Percentiles rank a stretch among this genome's conserved stretches.
phyloP scores from a whole-genome alignment of 1,140 invertebrate genomes.

The Drosophila athabasca region DNA sequence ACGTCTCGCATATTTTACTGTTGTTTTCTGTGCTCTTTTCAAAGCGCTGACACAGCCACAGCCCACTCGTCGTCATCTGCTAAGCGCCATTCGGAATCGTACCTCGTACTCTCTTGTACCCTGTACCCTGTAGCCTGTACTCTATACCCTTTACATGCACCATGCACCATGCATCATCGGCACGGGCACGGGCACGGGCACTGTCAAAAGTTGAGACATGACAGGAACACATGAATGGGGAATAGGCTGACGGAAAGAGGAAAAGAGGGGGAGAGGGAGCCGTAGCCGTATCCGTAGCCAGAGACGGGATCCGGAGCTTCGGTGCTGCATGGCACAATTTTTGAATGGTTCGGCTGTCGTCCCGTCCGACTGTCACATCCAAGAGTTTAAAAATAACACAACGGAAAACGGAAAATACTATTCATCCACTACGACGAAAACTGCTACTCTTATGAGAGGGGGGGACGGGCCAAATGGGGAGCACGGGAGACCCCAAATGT shows the following conservation, averaged over 20 bases:
- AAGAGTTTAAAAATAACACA: conserved; percentile 67
- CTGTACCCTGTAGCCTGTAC: neutral
- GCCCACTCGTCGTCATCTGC: conserved; percentile 33
- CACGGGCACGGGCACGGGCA: no score
- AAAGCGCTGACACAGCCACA: conserved; percentile 45
- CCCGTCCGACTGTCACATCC: conserved; percentile 36
- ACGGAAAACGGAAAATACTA: conserved; percentile 60
- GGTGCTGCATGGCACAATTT: conserved; percentile 43
- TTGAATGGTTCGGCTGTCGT: conserved; percentile 51
- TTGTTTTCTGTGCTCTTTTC: conserved; percentile 27
- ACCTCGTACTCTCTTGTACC: neutral
- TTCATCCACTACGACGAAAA: conserved; percentile 35
- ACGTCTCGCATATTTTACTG: no score
- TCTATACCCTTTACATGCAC: conserved; percentile 2
- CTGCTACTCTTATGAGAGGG: conserved; percentile 6
- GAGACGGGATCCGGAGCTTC: conserved; percentile 17
- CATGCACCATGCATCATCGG: neutral
- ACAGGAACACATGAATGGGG: conserved; percentile 45
- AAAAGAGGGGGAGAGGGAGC: neutral
- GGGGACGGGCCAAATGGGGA: neutral
- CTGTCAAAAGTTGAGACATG: conserved; percentile 26
- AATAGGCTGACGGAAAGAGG: neutral
- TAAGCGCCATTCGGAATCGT: conserved; percentile 30
- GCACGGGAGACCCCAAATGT: neutral
- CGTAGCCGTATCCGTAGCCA: no score